A percentile compares a stretch with the other conserved stretches of the same genome.
Evolutionary conservation across 2,797 vertebrate species (phyloP).

Genomic region (Rhinophrynus dorsalis): DNA sequence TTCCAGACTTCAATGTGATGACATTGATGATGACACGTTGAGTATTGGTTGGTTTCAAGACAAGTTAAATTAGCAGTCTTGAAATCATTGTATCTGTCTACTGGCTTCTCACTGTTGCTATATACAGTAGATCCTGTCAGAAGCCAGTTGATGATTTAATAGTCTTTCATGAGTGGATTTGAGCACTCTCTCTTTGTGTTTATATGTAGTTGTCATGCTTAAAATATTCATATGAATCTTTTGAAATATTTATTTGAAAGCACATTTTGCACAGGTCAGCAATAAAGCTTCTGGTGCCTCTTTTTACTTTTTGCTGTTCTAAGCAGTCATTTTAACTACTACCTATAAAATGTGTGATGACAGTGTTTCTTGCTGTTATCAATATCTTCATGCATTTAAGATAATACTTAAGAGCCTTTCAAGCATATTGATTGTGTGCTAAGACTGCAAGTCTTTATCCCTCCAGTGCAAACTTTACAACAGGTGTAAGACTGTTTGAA

Average conservation of each 20-base stretch:
- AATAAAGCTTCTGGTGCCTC: constrained; percentile 61
- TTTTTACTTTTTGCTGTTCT: constrained; percentile 64
- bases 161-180: constrained; percentile 98
- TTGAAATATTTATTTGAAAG: constrained; percentile 96
- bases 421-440: constrained; percentile 43
- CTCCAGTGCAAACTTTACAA: constrained; percentile 56
- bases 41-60: constrained; percentile 88
- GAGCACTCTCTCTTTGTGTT: constrained; percentile 97
- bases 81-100: constrained; percentile 90
- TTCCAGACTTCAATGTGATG: constrained; percentile 81
- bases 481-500: constrained; percentile 47
- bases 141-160: constrained; percentile 96
- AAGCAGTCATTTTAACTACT: constrained; percentile 65
- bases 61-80: constrained; percentile 98
- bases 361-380: constrained; percentile 55
- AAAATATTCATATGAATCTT: constrained; percentile 98
- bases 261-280: constrained; percentile 78
- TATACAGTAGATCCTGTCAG: constrained; percentile 87
- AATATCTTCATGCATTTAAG: constrained; percentile 56
- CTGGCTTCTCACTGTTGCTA: constrained; percentile 85
- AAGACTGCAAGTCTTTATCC: constrained; percentile 29
- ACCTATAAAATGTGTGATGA: constrained; percentile 56
- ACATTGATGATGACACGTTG: constrained; percentile 88
- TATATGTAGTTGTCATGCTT: constrained; percentile 95
- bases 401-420: constrained; percentile 54